Conservation (phyloP, 2,797 vertebrate species). For the Austrolebias charrua region DNA sequence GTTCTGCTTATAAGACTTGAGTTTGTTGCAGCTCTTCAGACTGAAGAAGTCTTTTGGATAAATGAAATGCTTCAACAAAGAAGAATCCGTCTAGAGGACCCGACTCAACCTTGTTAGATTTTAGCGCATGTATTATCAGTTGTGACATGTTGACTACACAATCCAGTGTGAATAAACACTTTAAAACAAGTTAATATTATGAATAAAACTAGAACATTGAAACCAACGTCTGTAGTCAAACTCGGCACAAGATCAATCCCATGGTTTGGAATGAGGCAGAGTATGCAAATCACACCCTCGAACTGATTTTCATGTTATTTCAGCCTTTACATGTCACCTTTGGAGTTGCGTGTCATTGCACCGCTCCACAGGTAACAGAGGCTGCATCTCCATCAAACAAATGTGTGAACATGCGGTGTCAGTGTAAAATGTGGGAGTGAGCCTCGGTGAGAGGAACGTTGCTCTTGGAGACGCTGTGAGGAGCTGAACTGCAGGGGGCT, state of each 20-base stretch:
- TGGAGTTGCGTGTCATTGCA: constrained; percentile 19
- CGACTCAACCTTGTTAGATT: no score
- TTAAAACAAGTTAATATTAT: constrained; percentile 67
- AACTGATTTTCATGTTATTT: constrained; percentile 22
- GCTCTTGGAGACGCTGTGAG: constrained; percentile 7
- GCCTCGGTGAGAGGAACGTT: constrained; percentile 26
- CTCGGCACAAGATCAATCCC: constrained; percentile 32
- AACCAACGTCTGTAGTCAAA: constrained; percentile 38
- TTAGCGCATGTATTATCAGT: constrained; percentile 14
- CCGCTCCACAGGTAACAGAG: constrained; percentile 17
- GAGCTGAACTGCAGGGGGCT: constrained; percentile 34
- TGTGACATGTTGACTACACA: constrained; percentile 24
- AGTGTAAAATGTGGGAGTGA: background rate
- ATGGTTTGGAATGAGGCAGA: constrained; percentile 23
- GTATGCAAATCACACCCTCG: constrained; percentile 30
- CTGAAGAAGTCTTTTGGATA: no score
- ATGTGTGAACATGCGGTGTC: constrained; percentile 16
- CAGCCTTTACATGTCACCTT: constrained; percentile 17
- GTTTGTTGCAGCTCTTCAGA: no score
- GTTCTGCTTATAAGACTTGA: no score
- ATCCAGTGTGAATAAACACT: constrained; percentile 40
- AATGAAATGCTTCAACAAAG: no score
- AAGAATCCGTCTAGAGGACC: no score
- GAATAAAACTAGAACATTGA: constrained; percentile 73
- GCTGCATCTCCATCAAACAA: background rate